A percentile compares a stretch with the other conserved stretches of the same genome.
Evolutionary conservation across 2,113 vertebrate genomes (phyloP).

Genomic region (Hippoglossus stenolepis): DNA sequence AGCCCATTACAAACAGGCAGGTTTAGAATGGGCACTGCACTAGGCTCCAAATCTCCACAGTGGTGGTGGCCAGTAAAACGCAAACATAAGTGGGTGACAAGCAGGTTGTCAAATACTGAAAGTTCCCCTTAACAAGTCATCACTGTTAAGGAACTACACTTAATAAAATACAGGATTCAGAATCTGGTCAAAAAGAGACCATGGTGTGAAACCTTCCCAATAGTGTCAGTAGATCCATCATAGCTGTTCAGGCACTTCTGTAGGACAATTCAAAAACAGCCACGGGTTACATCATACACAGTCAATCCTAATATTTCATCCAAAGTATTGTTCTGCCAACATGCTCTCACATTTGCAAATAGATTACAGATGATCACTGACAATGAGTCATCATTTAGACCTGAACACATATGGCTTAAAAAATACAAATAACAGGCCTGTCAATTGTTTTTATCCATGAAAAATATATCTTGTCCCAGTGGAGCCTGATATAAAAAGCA

Average conservation of each 20-base stretch:
- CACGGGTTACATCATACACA: slow-evolving; percentile 11
- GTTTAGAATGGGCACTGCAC: background rate
- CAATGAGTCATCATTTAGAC: slow-evolving; percentile 3
- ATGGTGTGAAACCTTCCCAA: background rate
- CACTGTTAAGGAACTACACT: background rate
- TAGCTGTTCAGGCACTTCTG: slow-evolving; percentile 14
- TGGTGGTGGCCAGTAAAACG: too few species aligned
- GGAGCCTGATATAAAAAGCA: background rate
- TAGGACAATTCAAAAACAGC: slow-evolving; percentile 20
- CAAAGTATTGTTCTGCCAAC: background rate
- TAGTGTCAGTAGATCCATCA: background rate
- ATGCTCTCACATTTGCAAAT: slow-evolving; percentile 50
- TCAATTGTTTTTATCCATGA: background rate
- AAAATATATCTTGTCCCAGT: background rate
- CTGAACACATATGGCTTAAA: background rate
- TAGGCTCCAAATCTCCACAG: background rate
- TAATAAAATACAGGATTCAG: slow-evolving; percentile 5
- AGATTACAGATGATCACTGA: slow-evolving; percentile 28
- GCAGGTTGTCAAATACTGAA: background rate
- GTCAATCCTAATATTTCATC: slow-evolving; percentile 13
- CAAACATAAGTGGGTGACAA: background rate
- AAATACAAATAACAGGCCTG: background rate
- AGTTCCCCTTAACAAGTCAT: background rate
- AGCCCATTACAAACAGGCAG: too few species aligned
- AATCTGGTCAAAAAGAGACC: background rate